Conservation (phyloP, 2,797 vertebrate genomes). For the Nyctalus aviator region DNA sequence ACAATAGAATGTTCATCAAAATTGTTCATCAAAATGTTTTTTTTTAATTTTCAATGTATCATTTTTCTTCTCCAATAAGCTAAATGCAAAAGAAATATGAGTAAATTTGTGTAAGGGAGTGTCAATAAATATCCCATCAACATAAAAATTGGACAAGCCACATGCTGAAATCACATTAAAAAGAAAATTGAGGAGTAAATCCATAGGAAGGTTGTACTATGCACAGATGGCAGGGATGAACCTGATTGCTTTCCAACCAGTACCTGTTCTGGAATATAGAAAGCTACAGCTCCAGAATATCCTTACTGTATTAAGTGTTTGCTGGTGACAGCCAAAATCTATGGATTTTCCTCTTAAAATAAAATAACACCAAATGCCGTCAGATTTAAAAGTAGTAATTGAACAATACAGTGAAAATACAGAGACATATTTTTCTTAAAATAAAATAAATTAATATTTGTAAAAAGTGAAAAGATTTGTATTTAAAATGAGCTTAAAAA, state of each 20-base stretch:
- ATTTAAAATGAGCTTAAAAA: slow-evolving; percentile 52
- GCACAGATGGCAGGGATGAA: slow-evolving; percentile 61
- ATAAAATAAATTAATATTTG: background rate
- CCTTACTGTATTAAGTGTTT: slow-evolving; percentile 38
- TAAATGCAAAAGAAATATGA: slow-evolving; percentile 24
- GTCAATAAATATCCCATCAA: slow-evolving; percentile 5
- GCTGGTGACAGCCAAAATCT: background rate
- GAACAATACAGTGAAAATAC: background rate
- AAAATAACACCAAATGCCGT: background rate
- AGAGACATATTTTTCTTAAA: background rate
- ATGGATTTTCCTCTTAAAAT: background rate
- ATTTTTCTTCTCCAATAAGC: background rate
- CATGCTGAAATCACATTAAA: slow-evolving; percentile 28
- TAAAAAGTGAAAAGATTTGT: background rate
- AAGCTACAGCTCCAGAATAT: slow-evolving; percentile 7
- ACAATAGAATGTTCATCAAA: background rate
- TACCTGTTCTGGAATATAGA: slow-evolving; percentile 41
- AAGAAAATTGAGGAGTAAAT: background rate
- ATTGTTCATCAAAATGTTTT: too few relatives aligned
- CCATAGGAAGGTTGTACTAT: background rate
- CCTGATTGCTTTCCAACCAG: background rate
- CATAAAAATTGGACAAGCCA: background rate
- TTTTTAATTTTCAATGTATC: background rate
- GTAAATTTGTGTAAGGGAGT: background rate
- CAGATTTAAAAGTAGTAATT: background rate